Evolutionary conservation across 2,797 vertebrate species (phyloP), one percentile per base, ranked within the genome.

Genomic region (Anguilla pacifica): DNA sequence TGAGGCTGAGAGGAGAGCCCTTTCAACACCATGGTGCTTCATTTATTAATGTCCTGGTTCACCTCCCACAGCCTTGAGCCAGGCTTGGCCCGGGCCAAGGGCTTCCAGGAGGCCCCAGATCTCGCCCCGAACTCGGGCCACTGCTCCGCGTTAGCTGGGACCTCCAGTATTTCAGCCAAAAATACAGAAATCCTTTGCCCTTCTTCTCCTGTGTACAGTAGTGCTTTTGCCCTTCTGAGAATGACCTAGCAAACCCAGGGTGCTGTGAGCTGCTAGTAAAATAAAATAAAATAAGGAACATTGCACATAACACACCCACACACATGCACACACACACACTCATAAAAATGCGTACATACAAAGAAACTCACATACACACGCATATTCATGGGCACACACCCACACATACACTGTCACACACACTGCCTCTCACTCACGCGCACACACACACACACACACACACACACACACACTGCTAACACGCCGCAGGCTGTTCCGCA

Each of bases 1-100:
- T 94, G 94, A 94, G 92, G 92, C 94, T 94, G 88, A 22, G 90
- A 93, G 83, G 83, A 87, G 89, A 90, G 84, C 84, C 61, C 6
- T 59, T 59, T 89, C 84, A 86, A 85, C 89, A 89, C 90, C 90
- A 88, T 92, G 88, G 90, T 83, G 84, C 88, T 91, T 87, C 83
- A 91, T 92, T 91, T 92, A 87, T 86, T 51, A 28, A 51, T 83
- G 51, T 57, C 25, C 49, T 3, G 82, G 28, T 31, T 6, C 49
- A n/a, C 49, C 6, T 83, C 82, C 3, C 19, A 5, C 31, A 51
- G 49, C 82, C 82, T 15, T 6, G 10, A 31, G 51, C 82, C 49
- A 3, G 82, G 13, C 10, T 35, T 13, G n/a, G 49, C 10, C 81
- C 43, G 9, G 61, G 22, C 61, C 22, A 9, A 11, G 43, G 82